Evolutionary conservation across 2,113 vertebrate species (phyloP).

Genomic region (Lophura nycthemera): DNA sequence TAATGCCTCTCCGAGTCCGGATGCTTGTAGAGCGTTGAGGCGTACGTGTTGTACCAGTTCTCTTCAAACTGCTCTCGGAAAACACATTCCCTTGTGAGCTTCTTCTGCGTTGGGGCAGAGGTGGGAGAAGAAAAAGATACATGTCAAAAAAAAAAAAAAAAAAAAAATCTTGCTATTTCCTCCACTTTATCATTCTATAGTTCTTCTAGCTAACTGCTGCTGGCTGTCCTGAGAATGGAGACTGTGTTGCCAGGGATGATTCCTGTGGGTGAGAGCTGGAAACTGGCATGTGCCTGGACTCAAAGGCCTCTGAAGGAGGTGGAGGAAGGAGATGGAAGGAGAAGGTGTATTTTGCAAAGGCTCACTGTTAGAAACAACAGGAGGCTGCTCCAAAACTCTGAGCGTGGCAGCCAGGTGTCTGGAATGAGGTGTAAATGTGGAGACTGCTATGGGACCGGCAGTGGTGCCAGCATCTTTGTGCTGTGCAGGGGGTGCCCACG

Average conservation of each 20-base stretch:
- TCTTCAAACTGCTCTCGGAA: conserved; percentile 99
- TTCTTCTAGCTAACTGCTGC: background rate
- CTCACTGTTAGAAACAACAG: background rate
- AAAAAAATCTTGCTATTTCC: background rate
- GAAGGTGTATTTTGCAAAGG: background rate
- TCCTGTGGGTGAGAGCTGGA: background rate
- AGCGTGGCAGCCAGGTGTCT: background rate
- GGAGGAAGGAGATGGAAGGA: background rate
- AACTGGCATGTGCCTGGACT: background rate
- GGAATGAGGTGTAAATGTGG: accelerated
- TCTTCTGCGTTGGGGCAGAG: conserved; percentile 83
- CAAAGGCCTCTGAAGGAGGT: background rate
- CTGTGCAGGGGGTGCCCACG: background rate
- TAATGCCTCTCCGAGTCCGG: conserved; percentile 91
- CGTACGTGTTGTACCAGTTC: conserved; percentile 99
- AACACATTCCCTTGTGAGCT: conserved; percentile 94
- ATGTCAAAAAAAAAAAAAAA: background rate
- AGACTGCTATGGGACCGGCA: accelerated
- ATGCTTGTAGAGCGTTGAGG: conserved; percentile 96
- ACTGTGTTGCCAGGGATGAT: background rate
- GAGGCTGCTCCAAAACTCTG: background rate
- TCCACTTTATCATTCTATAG: background rate
- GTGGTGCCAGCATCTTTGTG: accelerated
- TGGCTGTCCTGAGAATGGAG: background rate
- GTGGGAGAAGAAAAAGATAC: background rate